phyloP scores from a whole-genome alignment of 2,888 invertebrate species.

The Hydroisotoma schaefferi region DNA sequence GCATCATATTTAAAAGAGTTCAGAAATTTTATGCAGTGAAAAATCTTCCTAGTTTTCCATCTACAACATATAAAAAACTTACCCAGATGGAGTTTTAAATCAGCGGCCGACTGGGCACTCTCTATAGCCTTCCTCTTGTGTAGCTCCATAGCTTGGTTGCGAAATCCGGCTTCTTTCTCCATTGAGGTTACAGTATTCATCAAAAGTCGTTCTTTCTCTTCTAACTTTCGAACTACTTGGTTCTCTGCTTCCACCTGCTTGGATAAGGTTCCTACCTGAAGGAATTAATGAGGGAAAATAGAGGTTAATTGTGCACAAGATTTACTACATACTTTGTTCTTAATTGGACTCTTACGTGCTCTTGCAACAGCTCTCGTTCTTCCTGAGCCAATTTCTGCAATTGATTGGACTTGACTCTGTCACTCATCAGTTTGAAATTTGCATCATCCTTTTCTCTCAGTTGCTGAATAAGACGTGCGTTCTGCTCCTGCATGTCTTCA shows the following conservation, averaged over 20 bases:
- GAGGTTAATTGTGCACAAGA: too few relatives aligned
- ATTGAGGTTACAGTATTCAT: slow-evolving; percentile 87
- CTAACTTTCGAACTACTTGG: slow-evolving; percentile 84
- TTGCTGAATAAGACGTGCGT: slow-evolving; percentile 90
- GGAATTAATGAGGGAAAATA: too few relatives aligned
- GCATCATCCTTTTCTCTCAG: slow-evolving; percentile 95
- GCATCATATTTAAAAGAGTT: slow-evolving; percentile 48
- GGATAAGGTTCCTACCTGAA: slow-evolving; percentile 69
- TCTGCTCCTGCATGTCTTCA: slow-evolving; percentile 99
- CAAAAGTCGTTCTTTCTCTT: slow-evolving; percentile 90
- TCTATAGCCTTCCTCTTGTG: slow-evolving; percentile 97
- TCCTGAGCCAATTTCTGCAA: slow-evolving; percentile 89
- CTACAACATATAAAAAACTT: slow-evolving; percentile 35
- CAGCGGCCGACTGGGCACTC: slow-evolving; percentile 93
- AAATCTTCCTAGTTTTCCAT: neutral
- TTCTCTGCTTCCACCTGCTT: slow-evolving; percentile 93
- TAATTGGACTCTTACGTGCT: slow-evolving; percentile 67
- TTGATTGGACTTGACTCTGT: slow-evolving; percentile 92
- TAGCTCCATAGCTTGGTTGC: slow-evolving; percentile 97
- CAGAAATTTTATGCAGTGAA: slow-evolving; percentile 2
- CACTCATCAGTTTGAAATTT: slow-evolving; percentile 98
- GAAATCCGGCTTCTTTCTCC: slow-evolving; percentile 86
- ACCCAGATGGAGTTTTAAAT: slow-evolving; percentile 91
- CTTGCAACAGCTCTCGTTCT: slow-evolving; percentile 88
- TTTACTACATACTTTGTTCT: too few relatives aligned